Base-by-base conservation (phyloP, 2,888 invertebrate species). In the Hoplodrina blanda region DNA sequence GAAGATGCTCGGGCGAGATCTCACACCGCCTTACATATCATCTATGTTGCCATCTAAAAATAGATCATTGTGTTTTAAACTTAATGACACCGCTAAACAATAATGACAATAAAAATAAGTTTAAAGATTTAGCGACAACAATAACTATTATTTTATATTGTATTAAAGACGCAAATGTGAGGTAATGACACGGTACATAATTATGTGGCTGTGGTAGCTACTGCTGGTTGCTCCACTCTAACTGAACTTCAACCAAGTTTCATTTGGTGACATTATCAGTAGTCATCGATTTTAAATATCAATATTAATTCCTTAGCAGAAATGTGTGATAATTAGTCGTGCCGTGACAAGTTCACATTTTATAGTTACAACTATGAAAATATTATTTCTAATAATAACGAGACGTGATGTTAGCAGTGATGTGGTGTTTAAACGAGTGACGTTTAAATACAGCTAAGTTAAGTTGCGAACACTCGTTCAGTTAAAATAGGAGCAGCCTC, bases 111-210 rank as follows among this genome's bases (percentile, higher is more conserved):
- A 91, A 93, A 91, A 94, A 91, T 92, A 91, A 89, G 87, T 91
- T 92, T 89, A 88, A 90, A 88, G 86, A 89, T 92, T 92, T 94
- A 94, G 91, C 91, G 92, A 94, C 93, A 94, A 94, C 94, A 94
- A 93, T 93, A 92, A 93, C 90, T 92, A 90, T 90, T 91, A 88
- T 72, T 90, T 91, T 87, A 89, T 88, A 91, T 90, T 92, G 90
- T 92, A 91, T 87, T 92, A 93, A 92, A 92, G 91, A 92, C 89
- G 90, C 88, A 88, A 82, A 90, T 90, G 94, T 95, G 94, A 95
- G 95, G 94, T 94, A 94, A 94, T 92, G 92, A 93, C 91, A 91
- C 91, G 92, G 92, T 92, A 91, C 89, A 90, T 75, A 79, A 62
- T 70, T 85, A 86, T 89, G 91, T 90, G 90, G 90, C 87, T 87